Evolutionary conservation across 2,797 vertebrate genomes (phyloP), one percentile per base, ranked within the genome.

Genomic region (Platyrinchus mystaceus): DNA sequence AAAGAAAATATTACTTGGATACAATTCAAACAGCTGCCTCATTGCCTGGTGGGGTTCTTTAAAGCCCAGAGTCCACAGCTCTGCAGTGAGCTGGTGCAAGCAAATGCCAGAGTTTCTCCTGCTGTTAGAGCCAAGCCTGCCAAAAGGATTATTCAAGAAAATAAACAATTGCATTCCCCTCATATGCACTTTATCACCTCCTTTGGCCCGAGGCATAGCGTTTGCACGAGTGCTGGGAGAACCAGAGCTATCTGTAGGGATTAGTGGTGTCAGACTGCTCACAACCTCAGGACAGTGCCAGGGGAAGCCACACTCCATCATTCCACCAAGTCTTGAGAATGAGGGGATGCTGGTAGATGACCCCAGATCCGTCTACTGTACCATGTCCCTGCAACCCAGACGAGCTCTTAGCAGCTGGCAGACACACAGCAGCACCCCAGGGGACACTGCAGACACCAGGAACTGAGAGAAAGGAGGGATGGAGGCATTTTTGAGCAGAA

Each of bases 201-300:
- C 16, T n/a, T 50, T 21, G 46, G 50, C 62, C 10, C 0, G 1
- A 78, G 66, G 36, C 3, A 0, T 1, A 8, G 32, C 5, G 3
- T 18, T 12, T 28, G 27, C 28, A 24, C 9, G 36, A 82, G 27
- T 1, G 3, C 30, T 16, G 58, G 43, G 60, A 74, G 23, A 77
- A 34, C 16, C 68, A 47, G 20, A 64, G 39, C 17, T 39, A 22
- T 4, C 39, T 10, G 0, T 0, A 46, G 23, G 53, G 49, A 76
- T 19, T 0, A 59, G 60, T 2, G 1, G 24, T 4, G 39, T 34
- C 60, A 64, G 15, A 11, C 15, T 15, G 44, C 8, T 37, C 56
- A 37, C 0, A 0, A 8, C 4, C 36, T 41, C 1, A 0, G 49
- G 34, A 34, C 52, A 28, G 37, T 0, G 1, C 2, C 0, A 3